Evolutionary conservation across 2,797 vertebrate genomes (phyloP), one percentile per base, ranked within the genome.

Genomic region (Columba guinea): DNA sequence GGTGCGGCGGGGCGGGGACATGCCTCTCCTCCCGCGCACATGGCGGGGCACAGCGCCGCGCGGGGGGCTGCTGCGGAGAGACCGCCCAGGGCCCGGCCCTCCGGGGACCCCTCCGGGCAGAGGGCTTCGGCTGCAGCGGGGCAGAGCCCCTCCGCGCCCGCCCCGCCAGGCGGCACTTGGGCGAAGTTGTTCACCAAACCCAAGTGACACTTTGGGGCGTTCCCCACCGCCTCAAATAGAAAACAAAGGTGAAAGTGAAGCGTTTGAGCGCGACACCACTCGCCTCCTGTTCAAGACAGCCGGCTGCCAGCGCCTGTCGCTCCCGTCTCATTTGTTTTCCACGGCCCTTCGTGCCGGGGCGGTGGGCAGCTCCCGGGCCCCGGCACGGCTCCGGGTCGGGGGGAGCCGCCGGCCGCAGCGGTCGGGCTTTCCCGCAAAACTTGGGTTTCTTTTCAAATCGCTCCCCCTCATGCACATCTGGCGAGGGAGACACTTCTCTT

Each of bases 1-100:
- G 73, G 89, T 2, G 91, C 78, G 64, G 94, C 81, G 62, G 63
- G 55, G 60, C 17, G 79, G 79, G 83, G 87, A 88, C 90, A 75
- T 90, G 94, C 92, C 92, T 86, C 67, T 41, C 81, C 30, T 63
- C 71, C 76, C 92, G 76, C 87, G 92, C 92, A 76, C 84, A 84
- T 60, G 80, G 78, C 48, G 68, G 79, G 69, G 70, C 63, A 56
- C 8, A 7, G 67, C 48, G 58, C 35, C 7, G 63, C 15, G n/a
- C 8, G 34, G 34, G 9, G 59, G 10, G 41, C 10, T 51, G 63
- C 51, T 9, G 41, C 27, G 60, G 70, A 28, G 8, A 9, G 22
- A 22, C 63, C 44, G 13, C 10, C 32, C 16, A 24, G 8, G 4
- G 13, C 39, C 5, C 48, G 35, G n/a, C 30, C 39, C 21, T 8